Conservation (phyloP, 2,113 vertebrate genomes). For the Gracilinanus agilis region DNA sequence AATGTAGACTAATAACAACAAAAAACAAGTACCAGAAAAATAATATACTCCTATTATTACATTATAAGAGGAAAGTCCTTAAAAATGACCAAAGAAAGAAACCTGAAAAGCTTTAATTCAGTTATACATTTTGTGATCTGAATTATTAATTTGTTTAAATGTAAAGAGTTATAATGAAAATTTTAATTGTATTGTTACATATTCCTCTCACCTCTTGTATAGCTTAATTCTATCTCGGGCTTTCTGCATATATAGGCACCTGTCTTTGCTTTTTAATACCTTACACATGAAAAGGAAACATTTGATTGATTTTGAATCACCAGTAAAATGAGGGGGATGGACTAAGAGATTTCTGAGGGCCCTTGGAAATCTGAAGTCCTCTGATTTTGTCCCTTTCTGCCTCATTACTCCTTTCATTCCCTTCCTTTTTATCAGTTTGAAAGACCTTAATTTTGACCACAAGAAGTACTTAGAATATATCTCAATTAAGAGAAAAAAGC, state of each 20-base stretch:
- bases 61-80: neutral
- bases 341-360: neutral
- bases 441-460: constrained; percentile 8
- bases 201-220: neutral
- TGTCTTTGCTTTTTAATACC: no score
- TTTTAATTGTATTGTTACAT: neutral
- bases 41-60: neutral
- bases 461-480: neutral
- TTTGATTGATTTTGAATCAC: neutral
- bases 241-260: neutral
- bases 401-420: neutral
- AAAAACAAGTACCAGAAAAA: neutral
- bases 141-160: neutral
- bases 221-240: neutral
- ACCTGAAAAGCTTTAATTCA: neutral
- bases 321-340: neutral
- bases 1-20: neutral
- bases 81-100: neutral
- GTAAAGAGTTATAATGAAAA: neutral
- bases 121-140: neutral
- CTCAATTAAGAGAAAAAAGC: neutral
- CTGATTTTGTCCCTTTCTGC: neutral
- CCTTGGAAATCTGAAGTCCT: neutral
- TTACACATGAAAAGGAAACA: neutral
- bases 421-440: neutral